phyloP scores from a whole-genome alignment of 1,140 invertebrate species.

The Papilio aristodemus region DNA sequence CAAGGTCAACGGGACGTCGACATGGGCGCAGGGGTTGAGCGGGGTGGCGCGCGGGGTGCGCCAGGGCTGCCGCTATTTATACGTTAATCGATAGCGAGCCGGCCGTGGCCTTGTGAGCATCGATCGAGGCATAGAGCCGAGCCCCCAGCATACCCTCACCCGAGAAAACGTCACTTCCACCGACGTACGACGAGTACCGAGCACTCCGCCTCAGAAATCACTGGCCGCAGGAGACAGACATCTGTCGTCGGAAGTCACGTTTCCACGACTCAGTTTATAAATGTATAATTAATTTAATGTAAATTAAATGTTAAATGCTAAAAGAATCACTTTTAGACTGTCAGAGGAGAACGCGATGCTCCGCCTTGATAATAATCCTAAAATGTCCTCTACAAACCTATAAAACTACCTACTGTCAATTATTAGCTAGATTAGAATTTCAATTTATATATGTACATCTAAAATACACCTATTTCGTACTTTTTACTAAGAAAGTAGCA shows the following conservation, averaged over 20 bases:
- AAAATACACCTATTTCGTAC: too few species aligned
- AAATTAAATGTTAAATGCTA: too few species aligned
- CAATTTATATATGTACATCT: too few species aligned
- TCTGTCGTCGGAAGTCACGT: background rate
- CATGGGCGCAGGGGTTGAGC: conserved; percentile 41
- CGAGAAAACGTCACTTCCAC: background rate
- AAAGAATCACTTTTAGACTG: too few species aligned
- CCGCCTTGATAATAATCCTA: too few species aligned
- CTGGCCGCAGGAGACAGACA: background rate
- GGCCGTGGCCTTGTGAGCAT: conserved; percentile 74
- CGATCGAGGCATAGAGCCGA: conserved; percentile 61
- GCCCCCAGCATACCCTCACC: conserved; percentile 49
- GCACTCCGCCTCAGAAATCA: background rate
- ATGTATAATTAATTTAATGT: too few species aligned
- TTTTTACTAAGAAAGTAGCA: too few species aligned
- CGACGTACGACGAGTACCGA: background rate
- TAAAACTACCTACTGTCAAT: too few species aligned
- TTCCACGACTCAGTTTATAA: background rate
- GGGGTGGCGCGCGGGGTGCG: conserved; percentile 10
- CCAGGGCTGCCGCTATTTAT: conserved; percentile 70
- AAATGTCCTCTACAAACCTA: too few species aligned
- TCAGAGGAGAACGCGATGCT: too few species aligned
- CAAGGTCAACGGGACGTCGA: conserved; percentile 59
- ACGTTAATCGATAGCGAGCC: conserved; percentile 67
- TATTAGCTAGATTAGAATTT: too few species aligned